Conservation (phyloP, 2,113 vertebrate genomes). For the Pionites leucogaster region DNA sequence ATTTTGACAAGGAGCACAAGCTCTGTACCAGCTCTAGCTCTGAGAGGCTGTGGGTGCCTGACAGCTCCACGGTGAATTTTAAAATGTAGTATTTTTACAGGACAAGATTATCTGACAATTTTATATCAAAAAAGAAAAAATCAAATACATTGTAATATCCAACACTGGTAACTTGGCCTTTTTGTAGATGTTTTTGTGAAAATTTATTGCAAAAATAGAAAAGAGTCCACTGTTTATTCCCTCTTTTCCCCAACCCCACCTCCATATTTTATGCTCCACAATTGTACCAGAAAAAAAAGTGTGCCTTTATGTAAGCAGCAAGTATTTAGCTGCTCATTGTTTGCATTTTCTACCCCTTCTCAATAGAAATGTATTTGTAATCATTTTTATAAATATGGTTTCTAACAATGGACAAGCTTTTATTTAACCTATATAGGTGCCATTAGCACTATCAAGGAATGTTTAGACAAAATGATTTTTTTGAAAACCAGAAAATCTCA, state of each 20-base stretch:
- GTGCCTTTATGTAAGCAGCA: slow-evolving; percentile 58
- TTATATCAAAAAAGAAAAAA: slow-evolving; percentile 96
- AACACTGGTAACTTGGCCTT: slow-evolving; percentile 76
- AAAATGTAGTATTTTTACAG: slow-evolving; percentile 95
- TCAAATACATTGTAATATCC: slow-evolving; percentile 96
- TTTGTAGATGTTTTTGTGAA: slow-evolving; percentile 80
- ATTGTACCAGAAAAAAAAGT: slow-evolving; percentile 53
- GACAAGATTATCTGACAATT: slow-evolving; percentile 98
- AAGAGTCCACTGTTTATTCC: slow-evolving; percentile 62
- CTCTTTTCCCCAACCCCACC: slow-evolving; percentile 39
- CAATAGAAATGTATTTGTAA: slow-evolving; percentile 58
- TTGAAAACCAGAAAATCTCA: background rate
- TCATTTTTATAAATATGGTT: slow-evolving; percentile 40
- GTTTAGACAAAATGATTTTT: background rate
- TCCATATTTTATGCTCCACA: slow-evolving; percentile 8
- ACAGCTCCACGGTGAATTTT: slow-evolving; percentile 94
- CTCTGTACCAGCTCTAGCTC: slow-evolving; percentile 90
- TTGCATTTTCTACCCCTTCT: slow-evolving; percentile 51
- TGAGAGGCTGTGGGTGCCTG: slow-evolving; percentile 88
- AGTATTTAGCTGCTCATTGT: slow-evolving; percentile 67
- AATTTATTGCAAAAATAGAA: slow-evolving; percentile 62
- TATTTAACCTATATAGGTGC: background rate
- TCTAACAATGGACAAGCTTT: slow-evolving; percentile 35
- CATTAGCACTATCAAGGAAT: background rate
- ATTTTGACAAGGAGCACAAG: slow-evolving; percentile 97